phyloP scores from a whole-genome alignment of 1,140 invertebrate genomes.

The Phymastichus coffea region DNA sequence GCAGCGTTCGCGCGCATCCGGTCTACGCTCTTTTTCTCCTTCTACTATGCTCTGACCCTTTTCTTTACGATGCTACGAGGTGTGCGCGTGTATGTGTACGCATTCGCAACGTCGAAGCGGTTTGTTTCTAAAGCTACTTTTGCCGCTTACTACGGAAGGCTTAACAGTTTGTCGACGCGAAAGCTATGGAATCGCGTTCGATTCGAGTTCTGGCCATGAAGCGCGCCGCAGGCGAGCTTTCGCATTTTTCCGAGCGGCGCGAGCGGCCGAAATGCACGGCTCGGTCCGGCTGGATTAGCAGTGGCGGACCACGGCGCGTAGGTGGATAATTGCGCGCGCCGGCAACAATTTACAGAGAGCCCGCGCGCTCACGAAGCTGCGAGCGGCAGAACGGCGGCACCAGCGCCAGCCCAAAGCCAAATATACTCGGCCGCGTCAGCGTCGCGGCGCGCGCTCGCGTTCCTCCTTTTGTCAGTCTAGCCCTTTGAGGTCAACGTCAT shows the following conservation, averaged over 20 bases:
- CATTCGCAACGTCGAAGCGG: no score
- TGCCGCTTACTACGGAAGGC: no score
- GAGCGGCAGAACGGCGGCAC: neutral
- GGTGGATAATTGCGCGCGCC: conserved; percentile 26
- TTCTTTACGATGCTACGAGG: neutral
- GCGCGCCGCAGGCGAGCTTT: no score
- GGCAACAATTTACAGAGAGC: conserved; percentile 13
- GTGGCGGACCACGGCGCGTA: neutral
- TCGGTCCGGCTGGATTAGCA: no score
- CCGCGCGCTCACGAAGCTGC: neutral
- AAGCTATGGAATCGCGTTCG: no score
- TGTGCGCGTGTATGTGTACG: neutral
- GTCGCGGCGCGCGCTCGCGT: conserved; percentile 44
- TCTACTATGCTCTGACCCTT: conserved; percentile 14
- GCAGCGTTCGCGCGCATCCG: conserved; percentile 22
- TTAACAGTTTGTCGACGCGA: no score
- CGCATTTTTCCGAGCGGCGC: no score
- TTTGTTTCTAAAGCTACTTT: no score
- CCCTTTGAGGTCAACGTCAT: conserved; percentile 45
- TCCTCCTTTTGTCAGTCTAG: conserved; percentile 30
- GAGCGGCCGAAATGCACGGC: no score
- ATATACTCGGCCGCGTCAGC: conserved; percentile 45
- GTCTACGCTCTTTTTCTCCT: conserved; percentile 21
- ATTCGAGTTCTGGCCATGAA: no score
- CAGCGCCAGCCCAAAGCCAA: no score